Evolutionary conservation across 1,140 invertebrate species (phyloP).

Genomic region (Akabosia matsudoensis): DNA sequence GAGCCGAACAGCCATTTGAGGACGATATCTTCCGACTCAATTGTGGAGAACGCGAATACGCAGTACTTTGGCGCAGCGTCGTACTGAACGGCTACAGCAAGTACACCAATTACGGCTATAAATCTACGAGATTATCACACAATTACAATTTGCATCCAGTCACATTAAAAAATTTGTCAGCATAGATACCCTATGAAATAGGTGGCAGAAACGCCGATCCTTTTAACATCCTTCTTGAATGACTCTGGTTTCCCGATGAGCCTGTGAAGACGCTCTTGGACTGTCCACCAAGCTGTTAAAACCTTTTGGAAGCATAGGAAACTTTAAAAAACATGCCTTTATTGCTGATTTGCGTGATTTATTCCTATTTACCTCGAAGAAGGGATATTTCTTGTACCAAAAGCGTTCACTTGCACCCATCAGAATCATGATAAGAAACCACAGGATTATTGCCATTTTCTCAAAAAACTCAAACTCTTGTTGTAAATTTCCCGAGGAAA

Average conservation of each 20-base stretch:
- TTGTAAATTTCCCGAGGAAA: slow-evolving; percentile 10
- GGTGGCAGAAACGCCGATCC: neutral
- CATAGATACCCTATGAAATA: slow-evolving; percentile 3
- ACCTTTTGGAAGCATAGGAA: neutral
- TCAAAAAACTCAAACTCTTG: slow-evolving; percentile 21
- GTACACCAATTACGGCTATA: slow-evolving; percentile 22
- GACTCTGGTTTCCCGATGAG: neutral
- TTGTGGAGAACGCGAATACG: slow-evolving; percentile 17
- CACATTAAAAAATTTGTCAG: neutral
- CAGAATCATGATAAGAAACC: slow-evolving; percentile 27
- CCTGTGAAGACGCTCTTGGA: neutral
- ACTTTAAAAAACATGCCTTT: too few species aligned
- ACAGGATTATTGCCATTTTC: slow-evolving; percentile 23
- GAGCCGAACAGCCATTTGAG: neutral
- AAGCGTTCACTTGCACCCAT: slow-evolving; percentile 16
- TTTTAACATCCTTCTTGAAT: neutral
- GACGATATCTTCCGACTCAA: neutral
- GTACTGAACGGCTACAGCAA: slow-evolving; percentile 22
- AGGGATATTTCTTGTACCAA: slow-evolving; percentile 29
- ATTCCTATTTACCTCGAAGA: slow-evolving; percentile 23
- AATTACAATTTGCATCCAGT: neutral
- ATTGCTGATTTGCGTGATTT: too few species aligned
- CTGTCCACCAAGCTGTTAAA: slow-evolving; percentile 24
- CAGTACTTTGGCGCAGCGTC: slow-evolving; percentile 28
- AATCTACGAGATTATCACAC: neutral